Evolutionary conservation across 2,888 invertebrate species (phyloP).

Genomic region (Lamellibrachia columna): DNA sequence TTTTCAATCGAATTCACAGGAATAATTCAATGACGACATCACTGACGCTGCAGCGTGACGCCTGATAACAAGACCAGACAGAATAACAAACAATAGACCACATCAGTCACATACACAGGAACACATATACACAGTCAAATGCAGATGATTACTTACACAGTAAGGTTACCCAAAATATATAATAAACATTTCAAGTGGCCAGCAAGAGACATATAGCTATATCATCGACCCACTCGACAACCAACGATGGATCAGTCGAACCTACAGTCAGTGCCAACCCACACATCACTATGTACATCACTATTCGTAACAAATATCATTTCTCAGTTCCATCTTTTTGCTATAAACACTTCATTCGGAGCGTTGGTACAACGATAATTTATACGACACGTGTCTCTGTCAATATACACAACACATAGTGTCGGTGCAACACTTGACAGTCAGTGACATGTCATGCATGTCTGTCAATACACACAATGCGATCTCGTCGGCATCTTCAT

Average conservation of each 20-base stretch:
- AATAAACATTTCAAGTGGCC: neutral
- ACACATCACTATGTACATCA: neutral
- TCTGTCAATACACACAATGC: neutral
- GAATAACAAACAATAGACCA: neutral
- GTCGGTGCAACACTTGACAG: neutral
- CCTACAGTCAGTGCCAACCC: neutral
- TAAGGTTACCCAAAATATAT: neutral
- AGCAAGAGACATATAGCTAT: neutral
- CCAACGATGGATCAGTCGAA: neutral
- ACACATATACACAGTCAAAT: conserved; percentile 5
- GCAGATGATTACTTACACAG: neutral
- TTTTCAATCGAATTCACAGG: neutral
- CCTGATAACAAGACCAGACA: neutral
- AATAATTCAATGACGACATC: neutral
- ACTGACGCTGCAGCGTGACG: neutral
- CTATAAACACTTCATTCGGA: neutral
- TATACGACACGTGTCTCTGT: neutral
- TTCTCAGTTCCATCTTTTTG: neutral
- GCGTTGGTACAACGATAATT: neutral
- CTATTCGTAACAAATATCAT: neutral
- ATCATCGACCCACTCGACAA: neutral
- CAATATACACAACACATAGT: neutral
- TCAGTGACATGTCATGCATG: neutral
- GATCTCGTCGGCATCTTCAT: neutral
- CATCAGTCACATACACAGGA: neutral